Evolutionary conservation across 2,888 invertebrate genomes (phyloP), one percentile per base, ranked within the genome.

Genomic region (Alloscopus bannaensis): DNA sequence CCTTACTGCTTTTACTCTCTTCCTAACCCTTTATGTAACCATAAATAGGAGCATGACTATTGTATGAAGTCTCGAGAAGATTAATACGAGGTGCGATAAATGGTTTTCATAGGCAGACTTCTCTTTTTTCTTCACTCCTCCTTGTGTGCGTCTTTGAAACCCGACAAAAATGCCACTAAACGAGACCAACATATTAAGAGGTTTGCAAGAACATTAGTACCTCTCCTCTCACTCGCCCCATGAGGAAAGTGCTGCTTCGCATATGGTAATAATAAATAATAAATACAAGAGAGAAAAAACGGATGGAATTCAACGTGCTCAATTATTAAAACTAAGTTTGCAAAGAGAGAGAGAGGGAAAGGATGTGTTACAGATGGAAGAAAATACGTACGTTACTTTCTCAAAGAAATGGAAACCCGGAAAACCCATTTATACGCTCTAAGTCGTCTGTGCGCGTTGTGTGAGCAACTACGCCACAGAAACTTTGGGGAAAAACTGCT

Each of bases 321-420:
- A 50, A 50, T 50, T 50, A 50, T 50, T 50, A 50, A 50, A 50
- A 50, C 50, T 18, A 50, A 50, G 50, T 50, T 50, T 50, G 22
- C 50, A 50, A 3, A 22, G 50, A 50, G 47, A 47, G 3, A 47
- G 47, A 47, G 16, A n/a, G 18, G 18, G 47, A 50, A 22, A n/a
- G 50, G 20, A 18, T 20, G 13, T 8, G 22, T 20, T 50, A 18
- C 50, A n/a, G 50, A 50, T n/a, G 36, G 13, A 36, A 36, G 36
- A 36, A 36, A 13, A 36, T 8, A 36, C 8, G 13, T 36, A 13
- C 36, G 13, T 36, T 13, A 36, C 36, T 6, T 36, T 36, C 6
- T 8, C 36, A 36, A 8, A 8, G 13, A 8, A 8, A 8, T 36
- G 36, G 36, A 36, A 36, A 13, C 6, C 36, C 13, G 13, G 8